Evolutionary conservation across 2,113 vertebrate species (phyloP).

Genomic region (Phodopus roborovskii): DNA sequence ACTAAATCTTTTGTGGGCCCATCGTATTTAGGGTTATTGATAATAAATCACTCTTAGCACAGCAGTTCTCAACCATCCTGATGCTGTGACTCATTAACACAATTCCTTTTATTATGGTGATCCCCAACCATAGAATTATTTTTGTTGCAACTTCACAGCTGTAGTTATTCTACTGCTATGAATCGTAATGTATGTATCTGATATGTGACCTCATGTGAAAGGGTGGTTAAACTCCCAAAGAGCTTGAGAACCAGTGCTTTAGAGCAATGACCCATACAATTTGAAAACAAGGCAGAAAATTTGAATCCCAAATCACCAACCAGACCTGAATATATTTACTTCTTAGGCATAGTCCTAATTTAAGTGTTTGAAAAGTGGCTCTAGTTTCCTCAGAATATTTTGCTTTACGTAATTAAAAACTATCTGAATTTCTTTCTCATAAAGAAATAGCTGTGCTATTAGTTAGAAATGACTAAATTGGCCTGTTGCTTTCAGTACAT

Average conservation of each 20-base stretch:
- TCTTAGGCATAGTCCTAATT: slow-evolving; percentile 45
- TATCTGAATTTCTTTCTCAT: neutral
- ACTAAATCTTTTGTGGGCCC: neutral
- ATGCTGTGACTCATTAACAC: too few relatives aligned
- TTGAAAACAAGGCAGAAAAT: neutral
- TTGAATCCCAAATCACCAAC: neutral
- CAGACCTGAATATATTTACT: neutral
- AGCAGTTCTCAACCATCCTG: neutral
- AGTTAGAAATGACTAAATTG: neutral
- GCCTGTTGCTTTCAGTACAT: neutral
- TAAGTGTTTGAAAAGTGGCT: slow-evolving; percentile 9
- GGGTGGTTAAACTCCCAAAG: too few relatives aligned
- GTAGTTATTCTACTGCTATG: neutral
- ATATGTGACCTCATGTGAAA: neutral
- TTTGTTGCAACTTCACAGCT: neutral
- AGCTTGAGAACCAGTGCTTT: neutral
- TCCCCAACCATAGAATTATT: neutral
- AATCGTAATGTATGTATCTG: neutral
- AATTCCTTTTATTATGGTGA: neutral
- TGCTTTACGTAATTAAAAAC: neutral
- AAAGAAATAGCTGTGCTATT: neutral
- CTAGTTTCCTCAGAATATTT: neutral
- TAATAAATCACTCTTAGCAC: neutral
- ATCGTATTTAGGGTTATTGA: neutral
- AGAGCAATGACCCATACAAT: neutral